Evolutionary conservation across 2,113 vertebrate species (phyloP).

Genomic region (Sturnus vulgaris): DNA sequence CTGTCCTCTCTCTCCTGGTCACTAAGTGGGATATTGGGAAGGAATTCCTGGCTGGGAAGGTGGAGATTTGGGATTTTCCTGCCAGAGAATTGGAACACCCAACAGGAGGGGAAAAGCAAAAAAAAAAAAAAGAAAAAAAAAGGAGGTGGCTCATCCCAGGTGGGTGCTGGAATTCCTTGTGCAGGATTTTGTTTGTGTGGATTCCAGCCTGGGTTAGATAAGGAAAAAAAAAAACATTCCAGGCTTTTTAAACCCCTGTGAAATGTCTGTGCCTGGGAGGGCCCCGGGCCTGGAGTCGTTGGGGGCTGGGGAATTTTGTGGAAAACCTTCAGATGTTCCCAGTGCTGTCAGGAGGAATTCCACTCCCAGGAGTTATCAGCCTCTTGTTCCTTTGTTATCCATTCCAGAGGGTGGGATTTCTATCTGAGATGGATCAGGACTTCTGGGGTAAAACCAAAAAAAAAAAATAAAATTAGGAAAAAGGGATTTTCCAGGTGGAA

Average conservation of each 20-base stretch:
- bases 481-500: neutral
- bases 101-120: no score
- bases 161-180: neutral
- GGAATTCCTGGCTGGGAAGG: neutral
- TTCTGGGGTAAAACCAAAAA: neutral
- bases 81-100: no score
- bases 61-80: neutral
- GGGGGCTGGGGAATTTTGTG: neutral
- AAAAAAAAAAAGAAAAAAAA: neutral
- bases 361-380: neutral
- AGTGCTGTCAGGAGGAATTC: neutral
- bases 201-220: neutral
- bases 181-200: neutral
- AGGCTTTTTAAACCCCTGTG: neutral
- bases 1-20: neutral
- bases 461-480: neutral
- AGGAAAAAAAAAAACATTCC: neutral
- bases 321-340: neutral
- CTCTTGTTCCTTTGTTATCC: accelerated
- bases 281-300: neutral
- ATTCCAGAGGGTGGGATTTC: neutral
- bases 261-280: neutral
- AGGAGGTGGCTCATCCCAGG: neutral
- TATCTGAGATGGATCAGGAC: neutral
- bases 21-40: neutral